Evolutionary conservation across 1,140 invertebrate genomes (phyloP).

Genomic region (Tyrophagus putrescentiae): DNA sequence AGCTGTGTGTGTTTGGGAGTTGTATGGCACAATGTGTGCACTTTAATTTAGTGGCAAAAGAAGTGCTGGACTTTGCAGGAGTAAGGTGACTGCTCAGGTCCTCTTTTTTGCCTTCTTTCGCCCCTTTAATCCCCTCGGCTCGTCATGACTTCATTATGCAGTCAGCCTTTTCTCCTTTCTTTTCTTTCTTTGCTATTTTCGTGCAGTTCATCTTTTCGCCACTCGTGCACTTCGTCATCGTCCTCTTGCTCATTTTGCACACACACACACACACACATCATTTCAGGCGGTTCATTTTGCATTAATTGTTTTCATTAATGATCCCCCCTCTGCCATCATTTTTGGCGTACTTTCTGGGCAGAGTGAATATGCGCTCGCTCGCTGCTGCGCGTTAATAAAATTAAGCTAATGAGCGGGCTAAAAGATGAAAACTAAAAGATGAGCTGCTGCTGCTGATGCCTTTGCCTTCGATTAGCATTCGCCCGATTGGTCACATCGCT

Average conservation of each 20-base stretch:
- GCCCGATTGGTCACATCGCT: neutral
- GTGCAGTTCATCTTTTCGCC: too few relatives aligned
- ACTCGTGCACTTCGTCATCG: too few relatives aligned
- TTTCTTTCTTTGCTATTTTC: too few relatives aligned
- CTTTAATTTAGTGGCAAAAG: neutral
- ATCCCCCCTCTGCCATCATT: neutral
- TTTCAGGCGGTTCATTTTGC: neutral
- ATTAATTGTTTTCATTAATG: slow-evolving; percentile 13
- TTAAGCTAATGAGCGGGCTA: slow-evolving; percentile 16
- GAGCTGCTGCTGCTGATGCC: too few relatives aligned
- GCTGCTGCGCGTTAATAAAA: neutral
- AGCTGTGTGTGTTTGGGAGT: too few relatives aligned
- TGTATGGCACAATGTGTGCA: neutral
- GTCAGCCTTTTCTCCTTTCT: too few relatives aligned
- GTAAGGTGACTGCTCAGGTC: neutral
- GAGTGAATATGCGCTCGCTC: neutral
- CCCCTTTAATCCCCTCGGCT: neutral
- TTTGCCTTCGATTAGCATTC: slow-evolving; percentile 2
- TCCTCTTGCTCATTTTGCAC: neutral
- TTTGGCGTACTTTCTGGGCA: neutral
- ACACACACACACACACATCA: neutral
- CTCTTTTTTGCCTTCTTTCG: neutral
- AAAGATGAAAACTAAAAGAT: too few relatives aligned
- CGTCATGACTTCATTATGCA: slow-evolving; percentile 6
- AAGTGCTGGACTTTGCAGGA: neutral